Base-by-base conservation (phyloP, 2,888 invertebrate species). In the Clistopyga incitator region DNA sequence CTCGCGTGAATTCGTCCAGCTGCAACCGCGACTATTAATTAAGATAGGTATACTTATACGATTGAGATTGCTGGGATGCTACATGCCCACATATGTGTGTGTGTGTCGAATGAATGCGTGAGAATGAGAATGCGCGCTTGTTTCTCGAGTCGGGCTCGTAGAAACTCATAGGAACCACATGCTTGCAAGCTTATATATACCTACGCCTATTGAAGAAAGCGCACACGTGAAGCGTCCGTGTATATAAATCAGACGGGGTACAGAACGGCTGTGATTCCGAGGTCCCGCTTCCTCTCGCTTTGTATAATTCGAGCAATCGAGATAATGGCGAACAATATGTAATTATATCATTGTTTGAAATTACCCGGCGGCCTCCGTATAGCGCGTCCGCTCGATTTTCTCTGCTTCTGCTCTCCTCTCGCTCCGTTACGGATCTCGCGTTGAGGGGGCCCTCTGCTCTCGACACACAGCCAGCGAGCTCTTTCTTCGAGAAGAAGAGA, bases 311-410 rank as follows among this genome's bases (percentile, higher is more conserved):
- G 88, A 87, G 90, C 90, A 88, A 91, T 91, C 90, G 87, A 91
- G 90, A 90, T 92, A 91, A 91, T 89, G 87, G 88, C 87, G 86
- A 84, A 86, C 87, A 87, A 90, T 88, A 87, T 91, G 90, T 89
- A 91, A 92, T 92, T 92, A 92, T 91, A 92, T 92, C 91, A 91
- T 92, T 92, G 92, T 89, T 91, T 88, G 86, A 90, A 90, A 92
- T 92, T 92, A 89, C 89, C 89, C 87, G 85, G 85, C 88, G 87
- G 88, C 85, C 88, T 88, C 83, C 72, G 85, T 81, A 78, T 78
- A 81, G 79, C 86, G 81, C 81, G 72, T 81, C 84, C 82, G 82
- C 82, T 80, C 65, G 70, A 74, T 79, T 78, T 83, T 72, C 59
- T 38, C n/a, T 38, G 59, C 76, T 20, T 42, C 61, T 77, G 42